A percentile compares a stretch with the other conserved stretches of the same genome.
These are phyloP conservation scores for Ptilorrhoa leucosticta DNA, from an alignment of 2,113 vertebrate genomes.

Conservation along the genomic window DNA sequence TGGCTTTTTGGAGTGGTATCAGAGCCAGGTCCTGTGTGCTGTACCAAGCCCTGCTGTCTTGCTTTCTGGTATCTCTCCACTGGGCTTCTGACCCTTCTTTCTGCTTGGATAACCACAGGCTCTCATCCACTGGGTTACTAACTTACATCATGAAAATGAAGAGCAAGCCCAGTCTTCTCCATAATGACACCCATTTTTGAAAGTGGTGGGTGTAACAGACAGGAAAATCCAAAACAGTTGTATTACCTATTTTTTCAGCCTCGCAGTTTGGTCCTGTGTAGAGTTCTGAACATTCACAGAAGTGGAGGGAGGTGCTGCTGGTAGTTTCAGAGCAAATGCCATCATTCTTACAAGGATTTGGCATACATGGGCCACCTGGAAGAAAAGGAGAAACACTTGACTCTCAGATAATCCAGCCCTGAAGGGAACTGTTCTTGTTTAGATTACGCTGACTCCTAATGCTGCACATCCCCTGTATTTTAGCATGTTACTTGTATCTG, in stretches of 20 bases:
- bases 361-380: conserved; percentile 60
- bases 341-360: conserved; percentile 57
- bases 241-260: conserved; percentile 25
- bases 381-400: neutral
- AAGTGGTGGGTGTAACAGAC: neutral
- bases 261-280: conserved; percentile 31
- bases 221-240: neutral
- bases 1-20: neutral
- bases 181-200: neutral
- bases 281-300: conserved; percentile 46
- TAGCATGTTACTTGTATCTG: neutral
- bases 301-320: neutral
- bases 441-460: neutral
- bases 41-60: neutral
- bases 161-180: neutral
- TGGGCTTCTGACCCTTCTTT: neutral
- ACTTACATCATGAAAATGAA: neutral
- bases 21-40: neutral
- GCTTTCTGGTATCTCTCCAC: neutral
- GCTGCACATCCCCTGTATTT: neutral
- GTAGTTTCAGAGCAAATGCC: conserved; percentile 41
- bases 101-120: neutral
- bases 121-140: neutral
- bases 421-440: neutral
- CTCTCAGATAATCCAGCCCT: neutral